Conservation (phyloP, 1,140 invertebrate genomes). For the Euwallacea similis region DNA sequence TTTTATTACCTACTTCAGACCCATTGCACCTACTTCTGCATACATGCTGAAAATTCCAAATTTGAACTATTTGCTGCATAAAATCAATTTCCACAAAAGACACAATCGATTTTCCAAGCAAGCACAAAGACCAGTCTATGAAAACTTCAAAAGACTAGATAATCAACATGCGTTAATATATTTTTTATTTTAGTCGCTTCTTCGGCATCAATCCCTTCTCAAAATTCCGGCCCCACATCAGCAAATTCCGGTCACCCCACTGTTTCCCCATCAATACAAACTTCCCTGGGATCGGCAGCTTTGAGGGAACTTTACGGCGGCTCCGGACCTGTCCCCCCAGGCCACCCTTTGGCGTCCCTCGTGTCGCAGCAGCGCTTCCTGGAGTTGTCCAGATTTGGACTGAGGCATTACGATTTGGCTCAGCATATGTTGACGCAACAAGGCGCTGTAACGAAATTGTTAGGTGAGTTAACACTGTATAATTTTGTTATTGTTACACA, state of each 20-base stretch:
- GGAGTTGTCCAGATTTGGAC: constrained; percentile 79
- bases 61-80: too few relatives aligned
- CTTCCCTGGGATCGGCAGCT: constrained; percentile 46
- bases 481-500: not conserved
- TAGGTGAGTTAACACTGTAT: constrained; percentile 64
- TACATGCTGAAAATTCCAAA: too few relatives aligned
- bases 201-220: constrained; percentile 43
- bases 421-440: constrained; percentile 87
- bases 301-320: constrained; percentile 55
- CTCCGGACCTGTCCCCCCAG: constrained; percentile 56
- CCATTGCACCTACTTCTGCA: too few relatives aligned
- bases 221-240: constrained; percentile 38
- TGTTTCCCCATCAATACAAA: constrained; percentile 41
- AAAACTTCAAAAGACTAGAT: too few relatives aligned
- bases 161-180: not conserved
- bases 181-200: constrained; percentile 47
- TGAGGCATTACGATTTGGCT: constrained; percentile 85
- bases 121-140: too few relatives aligned
- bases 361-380: constrained; percentile 74
- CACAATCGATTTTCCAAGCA: too few relatives aligned
- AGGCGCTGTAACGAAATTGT: constrained; percentile 87
- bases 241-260: not conserved
- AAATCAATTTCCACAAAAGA: too few relatives aligned
- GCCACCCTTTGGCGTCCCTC: constrained; percentile 67
- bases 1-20: too few relatives aligned